These are phyloP conservation scores for Bombus picipes DNA, from an alignment of 1,140 invertebrate species.

Conservation along the genomic window DNA sequence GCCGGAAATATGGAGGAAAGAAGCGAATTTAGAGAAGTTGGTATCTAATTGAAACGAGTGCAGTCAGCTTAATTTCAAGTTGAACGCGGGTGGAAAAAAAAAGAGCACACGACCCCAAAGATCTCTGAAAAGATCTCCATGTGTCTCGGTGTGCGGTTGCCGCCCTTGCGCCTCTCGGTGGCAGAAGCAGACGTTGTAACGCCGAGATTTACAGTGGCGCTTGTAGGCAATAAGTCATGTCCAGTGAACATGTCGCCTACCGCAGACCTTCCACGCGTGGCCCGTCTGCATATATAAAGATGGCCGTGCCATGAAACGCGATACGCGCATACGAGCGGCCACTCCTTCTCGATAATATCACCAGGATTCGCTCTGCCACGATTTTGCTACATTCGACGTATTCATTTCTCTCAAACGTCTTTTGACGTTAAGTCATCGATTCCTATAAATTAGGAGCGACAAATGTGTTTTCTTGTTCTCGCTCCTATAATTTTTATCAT, in stretches of 20 bases:
- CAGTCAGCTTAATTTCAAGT: slow-evolving; percentile 12
- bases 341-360: slow-evolving; percentile 77
- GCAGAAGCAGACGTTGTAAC: slow-evolving; percentile 60
- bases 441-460: too few species aligned
- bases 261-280: slow-evolving; percentile 72
- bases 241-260: slow-evolving; percentile 77
- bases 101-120: slow-evolving; percentile 15
- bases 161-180: slow-evolving; percentile 61
- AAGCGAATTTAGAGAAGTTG: background rate
- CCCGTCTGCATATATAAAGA: slow-evolving; percentile 67
- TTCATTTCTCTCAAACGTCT: background rate
- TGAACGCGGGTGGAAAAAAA: slow-evolving; percentile 28
- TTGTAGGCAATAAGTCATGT: slow-evolving; percentile 80
- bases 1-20: background rate
- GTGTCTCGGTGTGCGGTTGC: slow-evolving; percentile 35
- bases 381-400: slow-evolving; percentile 53
- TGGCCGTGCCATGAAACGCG: slow-evolving; percentile 74
- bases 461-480: background rate
- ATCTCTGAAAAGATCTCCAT: slow-evolving; percentile 38
- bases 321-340: slow-evolving; percentile 69
- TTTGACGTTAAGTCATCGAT: background rate
- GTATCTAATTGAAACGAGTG: slow-evolving; percentile 19
- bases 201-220: slow-evolving; percentile 77
- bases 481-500: too few species aligned
- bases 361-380: slow-evolving; percentile 66